Evolutionary conservation across 2,888 invertebrate genomes (phyloP).

Genomic region (Tachina fera): DNA sequence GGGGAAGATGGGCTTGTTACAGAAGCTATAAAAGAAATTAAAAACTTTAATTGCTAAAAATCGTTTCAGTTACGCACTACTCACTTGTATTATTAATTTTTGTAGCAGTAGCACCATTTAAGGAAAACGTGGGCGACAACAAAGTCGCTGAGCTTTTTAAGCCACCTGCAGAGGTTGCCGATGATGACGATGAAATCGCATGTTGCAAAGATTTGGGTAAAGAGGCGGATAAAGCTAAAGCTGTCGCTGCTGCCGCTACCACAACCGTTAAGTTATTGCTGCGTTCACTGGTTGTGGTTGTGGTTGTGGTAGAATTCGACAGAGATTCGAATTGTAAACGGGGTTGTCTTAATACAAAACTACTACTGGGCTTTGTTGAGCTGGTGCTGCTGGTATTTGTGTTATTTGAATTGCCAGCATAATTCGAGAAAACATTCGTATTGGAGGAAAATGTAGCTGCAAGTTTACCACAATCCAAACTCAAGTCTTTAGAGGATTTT

Average conservation of each 20-base stretch:
- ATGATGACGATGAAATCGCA: constrained; percentile 69
- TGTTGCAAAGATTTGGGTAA: constrained; percentile 67
- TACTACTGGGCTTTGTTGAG: constrained; percentile 74
- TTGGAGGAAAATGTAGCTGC: constrained; percentile 51
- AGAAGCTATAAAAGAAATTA: constrained; percentile 30
- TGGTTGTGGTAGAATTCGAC: constrained; percentile 63
- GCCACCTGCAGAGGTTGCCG: constrained; percentile 54
- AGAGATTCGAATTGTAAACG: constrained; percentile 80
- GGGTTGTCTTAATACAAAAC: constrained; percentile 80
- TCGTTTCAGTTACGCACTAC: not conserved
- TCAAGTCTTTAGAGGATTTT: constrained; percentile 68
- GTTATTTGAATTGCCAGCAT: constrained; percentile 33
- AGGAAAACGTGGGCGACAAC: constrained; percentile 62
- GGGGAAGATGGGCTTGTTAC: constrained; percentile 25
- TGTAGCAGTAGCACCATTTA: constrained; percentile 56
- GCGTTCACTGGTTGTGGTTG: constrained; percentile 53
- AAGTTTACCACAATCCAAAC: constrained; percentile 39
- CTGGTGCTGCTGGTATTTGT: not conserved
- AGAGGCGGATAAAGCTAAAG: constrained; percentile 65
- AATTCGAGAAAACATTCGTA: constrained; percentile 65
- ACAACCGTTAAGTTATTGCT: constrained; percentile 30
- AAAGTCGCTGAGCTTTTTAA: constrained; percentile 29
- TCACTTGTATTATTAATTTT: constrained; percentile 58
- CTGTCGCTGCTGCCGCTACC: constrained; percentile 63
- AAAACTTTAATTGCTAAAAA: not conserved